Conservation (phyloP, 1,140 invertebrate genomes). For the Pemphigus obesinymphae region DNA sequence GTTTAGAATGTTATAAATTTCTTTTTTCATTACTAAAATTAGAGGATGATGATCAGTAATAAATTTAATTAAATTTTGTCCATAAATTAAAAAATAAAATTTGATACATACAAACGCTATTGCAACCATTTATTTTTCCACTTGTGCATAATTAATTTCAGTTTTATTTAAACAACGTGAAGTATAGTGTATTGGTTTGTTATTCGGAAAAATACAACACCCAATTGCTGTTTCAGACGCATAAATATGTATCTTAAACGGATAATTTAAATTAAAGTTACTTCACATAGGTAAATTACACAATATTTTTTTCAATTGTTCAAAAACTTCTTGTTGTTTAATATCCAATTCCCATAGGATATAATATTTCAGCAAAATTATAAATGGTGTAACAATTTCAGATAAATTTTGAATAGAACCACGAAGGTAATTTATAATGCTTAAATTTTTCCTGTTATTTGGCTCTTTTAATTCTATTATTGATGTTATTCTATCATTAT, state of each 20-base stretch:
- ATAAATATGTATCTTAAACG: slow-evolving; percentile 48
- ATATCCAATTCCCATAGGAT: neutral
- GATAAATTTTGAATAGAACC: slow-evolving; percentile 48
- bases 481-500: too few relatives aligned
- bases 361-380: slow-evolving; percentile 46
- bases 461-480: too few relatives aligned
- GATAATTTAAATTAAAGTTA: slow-evolving; percentile 46
- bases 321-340: neutral
- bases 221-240: slow-evolving; percentile 47
- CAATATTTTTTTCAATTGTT: neutral
- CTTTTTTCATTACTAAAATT: slow-evolving; percentile 52
- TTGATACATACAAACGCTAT: slow-evolving; percentile 47
- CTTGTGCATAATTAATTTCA: slow-evolving; percentile 49
- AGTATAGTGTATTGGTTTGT: slow-evolving; percentile 50
- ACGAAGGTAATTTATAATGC: slow-evolving; percentile 51
- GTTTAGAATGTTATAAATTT: too few relatives aligned
- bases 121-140: slow-evolving; percentile 50
- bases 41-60: slow-evolving; percentile 51
- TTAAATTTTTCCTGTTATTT: too few relatives aligned
- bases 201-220: slow-evolving; percentile 47
- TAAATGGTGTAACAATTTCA: slow-evolving; percentile 45
- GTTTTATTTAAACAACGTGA: slow-evolving; percentile 48
- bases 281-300: slow-evolving; percentile 43
- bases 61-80: slow-evolving; percentile 46
- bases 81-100: slow-evolving; percentile 49